These are phyloP conservation scores for Mobula birostris DNA, from an alignment of 2,113 vertebrate genomes.

Conservation along the genomic window DNA sequence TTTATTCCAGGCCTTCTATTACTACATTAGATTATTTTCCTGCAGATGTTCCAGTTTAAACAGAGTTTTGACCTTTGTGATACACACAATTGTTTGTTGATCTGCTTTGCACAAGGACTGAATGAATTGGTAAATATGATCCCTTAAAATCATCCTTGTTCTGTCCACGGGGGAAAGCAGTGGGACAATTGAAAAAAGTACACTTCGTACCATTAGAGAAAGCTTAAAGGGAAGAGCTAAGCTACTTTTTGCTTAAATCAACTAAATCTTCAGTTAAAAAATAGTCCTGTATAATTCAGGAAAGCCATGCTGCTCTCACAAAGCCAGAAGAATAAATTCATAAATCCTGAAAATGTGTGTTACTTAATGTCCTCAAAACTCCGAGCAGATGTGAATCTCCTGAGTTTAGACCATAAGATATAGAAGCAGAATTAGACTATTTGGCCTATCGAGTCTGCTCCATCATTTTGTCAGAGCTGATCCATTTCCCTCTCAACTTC, in stretches of 20 bases:
- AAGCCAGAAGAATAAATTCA: no score
- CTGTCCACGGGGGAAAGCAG: background rate
- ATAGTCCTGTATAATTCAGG: background rate
- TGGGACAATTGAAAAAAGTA: background rate
- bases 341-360: no score
- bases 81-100: background rate
- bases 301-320: no score
- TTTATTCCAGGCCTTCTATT: background rate
- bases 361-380: background rate
- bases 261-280: background rate
- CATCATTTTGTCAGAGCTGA: no score
- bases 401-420: no score
- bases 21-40: background rate
- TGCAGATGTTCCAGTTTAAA: background rate
- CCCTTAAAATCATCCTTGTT: background rate
- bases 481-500: no score
- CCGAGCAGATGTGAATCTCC: no score
- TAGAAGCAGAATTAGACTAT: no score
- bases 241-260: background rate
- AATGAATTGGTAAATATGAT: slow-evolving; percentile 8
- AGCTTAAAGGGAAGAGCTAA: background rate
- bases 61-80: background rate
- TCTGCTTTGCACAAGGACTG: background rate
- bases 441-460: no score
- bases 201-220: background rate